Conservation (phyloP, 1,140 invertebrate genomes). For the Goniozus legneri region DNA sequence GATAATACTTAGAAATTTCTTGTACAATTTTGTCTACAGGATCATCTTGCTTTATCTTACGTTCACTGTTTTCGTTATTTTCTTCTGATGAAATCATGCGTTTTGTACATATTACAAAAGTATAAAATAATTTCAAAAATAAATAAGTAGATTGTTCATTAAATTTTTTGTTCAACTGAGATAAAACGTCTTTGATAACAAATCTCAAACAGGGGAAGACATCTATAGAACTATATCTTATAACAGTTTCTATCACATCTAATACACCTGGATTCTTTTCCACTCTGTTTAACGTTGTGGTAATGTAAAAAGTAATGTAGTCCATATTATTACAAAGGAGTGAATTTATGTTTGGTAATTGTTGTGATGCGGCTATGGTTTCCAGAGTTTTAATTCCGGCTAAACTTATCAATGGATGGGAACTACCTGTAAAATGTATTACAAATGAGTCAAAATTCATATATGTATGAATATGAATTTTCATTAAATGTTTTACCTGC, state of each 20-base stretch:
- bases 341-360: conserved; percentile 50
- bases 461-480: background rate
- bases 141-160: conserved; percentile 55
- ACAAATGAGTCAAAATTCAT: too few species aligned
- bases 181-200: conserved; percentile 62
- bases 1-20: conserved; percentile 23
- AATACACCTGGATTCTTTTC: conserved; percentile 55
- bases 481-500: conserved; percentile 54
- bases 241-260: conserved; percentile 61
- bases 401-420: conserved; percentile 54
- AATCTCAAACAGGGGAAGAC: conserved; percentile 61
- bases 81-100: conserved; percentile 44
- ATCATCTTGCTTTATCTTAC: background rate
- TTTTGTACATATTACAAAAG: conserved; percentile 59
- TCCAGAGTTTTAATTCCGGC: conserved; percentile 57
- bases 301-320: conserved; percentile 66
- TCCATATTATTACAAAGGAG: conserved; percentile 62
- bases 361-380: conserved; percentile 54
- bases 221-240: conserved; percentile 60
- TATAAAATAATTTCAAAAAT: conserved; percentile 64
- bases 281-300: conserved; percentile 58
- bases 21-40: conserved; percentile 18
- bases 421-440: conserved; percentile 55
- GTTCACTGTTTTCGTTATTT: background rate
- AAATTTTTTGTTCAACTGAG: conserved; percentile 58